Percentiles rank a stretch among this genome's conserved stretches.
Conservation (phyloP, 1,140 invertebrate genomes). For the Drosophila malerkotliana region DNA sequence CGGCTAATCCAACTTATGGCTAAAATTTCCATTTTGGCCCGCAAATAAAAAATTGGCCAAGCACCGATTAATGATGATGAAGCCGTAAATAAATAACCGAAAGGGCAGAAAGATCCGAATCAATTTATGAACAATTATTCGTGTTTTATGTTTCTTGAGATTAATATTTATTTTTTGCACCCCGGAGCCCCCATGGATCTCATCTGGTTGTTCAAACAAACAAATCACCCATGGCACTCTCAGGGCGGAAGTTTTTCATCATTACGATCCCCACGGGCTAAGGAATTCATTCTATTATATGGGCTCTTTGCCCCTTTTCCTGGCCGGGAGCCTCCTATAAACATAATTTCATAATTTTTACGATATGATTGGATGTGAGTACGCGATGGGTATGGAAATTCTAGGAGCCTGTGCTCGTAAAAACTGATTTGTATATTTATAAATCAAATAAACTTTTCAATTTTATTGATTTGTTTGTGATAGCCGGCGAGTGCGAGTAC, state of each 20-base stretch:
- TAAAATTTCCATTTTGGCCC: constrained; percentile 11
- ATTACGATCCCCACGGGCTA: constrained; percentile 52
- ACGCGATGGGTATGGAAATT: constrained; percentile 22
- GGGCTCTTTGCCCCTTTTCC: not conserved
- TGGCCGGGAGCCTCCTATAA: constrained; percentile 11
- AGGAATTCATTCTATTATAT: constrained; percentile 31
- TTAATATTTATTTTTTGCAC: constrained; percentile 30
- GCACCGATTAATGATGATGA: constrained; percentile 34
- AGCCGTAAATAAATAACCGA: constrained; percentile 31
- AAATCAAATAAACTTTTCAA: constrained; percentile 70
- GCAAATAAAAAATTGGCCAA: constrained; percentile 11
- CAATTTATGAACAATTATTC: constrained; percentile 44
- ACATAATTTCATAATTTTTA: constrained; percentile 75
- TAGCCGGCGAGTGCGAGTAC: not conserved
- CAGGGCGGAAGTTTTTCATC: constrained; percentile 68
- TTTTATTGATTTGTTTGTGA: constrained; percentile 77
- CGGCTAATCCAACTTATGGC: constrained; percentile 40
- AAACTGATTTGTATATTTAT: constrained; percentile 80
- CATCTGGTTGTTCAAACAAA: constrained; percentile 32
- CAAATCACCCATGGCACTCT: constrained; percentile 7
- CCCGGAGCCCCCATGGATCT: not conserved
- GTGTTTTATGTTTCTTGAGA: constrained; percentile 60
- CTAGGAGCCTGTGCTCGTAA: constrained; percentile 42
- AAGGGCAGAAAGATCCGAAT: not conserved
- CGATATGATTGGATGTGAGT: constrained; percentile 50